Evolutionary conservation across 2,797 vertebrate genomes (phyloP).

Genomic region (Octomys mimax): DNA sequence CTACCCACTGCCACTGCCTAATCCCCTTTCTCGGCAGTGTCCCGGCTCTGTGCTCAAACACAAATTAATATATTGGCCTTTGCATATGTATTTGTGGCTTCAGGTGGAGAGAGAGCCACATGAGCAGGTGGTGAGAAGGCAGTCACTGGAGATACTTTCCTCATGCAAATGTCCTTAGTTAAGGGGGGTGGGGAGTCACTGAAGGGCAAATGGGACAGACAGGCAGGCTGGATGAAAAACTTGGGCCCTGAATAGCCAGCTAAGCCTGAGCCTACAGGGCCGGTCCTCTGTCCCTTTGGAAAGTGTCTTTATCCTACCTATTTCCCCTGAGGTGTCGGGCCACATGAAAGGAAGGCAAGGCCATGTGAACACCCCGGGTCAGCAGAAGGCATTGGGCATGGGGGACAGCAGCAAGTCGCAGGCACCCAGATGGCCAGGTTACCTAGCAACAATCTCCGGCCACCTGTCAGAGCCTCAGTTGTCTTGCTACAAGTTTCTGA

Average conservation of each 20-base stretch:
- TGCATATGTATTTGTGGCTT: slow-evolving; percentile 80
- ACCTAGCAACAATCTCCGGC: not conserved
- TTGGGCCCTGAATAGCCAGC: not conserved
- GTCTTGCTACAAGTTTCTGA: not conserved
- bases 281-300: rapidly evolving
- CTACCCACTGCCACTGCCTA: slow-evolving; percentile 26
- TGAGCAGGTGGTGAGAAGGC: slow-evolving; percentile 76
- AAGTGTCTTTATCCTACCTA: not conserved
- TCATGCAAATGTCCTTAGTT: slow-evolving; percentile 61
- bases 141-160: not conserved
- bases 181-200: slow-evolving; percentile 1
- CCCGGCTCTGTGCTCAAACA: slow-evolving; percentile 65
- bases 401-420: not conserved
- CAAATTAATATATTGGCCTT: slow-evolving; percentile 80
- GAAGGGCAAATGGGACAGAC: slow-evolving; percentile 61
- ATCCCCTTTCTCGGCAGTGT: slow-evolving; percentile 64
- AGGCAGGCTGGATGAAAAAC: not conserved
- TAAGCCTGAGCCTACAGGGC: not conserved
- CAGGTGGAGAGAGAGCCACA: slow-evolving; percentile 74
- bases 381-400: not conserved
- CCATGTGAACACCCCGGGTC: not conserved
- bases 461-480: not conserved
- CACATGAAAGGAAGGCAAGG: not conserved
- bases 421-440: not conserved
- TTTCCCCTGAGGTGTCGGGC: not conserved